These are phyloP conservation scores for Papilio gigon DNA, from an alignment of 2,888 invertebrate genomes.

Conservation along the genomic window DNA sequence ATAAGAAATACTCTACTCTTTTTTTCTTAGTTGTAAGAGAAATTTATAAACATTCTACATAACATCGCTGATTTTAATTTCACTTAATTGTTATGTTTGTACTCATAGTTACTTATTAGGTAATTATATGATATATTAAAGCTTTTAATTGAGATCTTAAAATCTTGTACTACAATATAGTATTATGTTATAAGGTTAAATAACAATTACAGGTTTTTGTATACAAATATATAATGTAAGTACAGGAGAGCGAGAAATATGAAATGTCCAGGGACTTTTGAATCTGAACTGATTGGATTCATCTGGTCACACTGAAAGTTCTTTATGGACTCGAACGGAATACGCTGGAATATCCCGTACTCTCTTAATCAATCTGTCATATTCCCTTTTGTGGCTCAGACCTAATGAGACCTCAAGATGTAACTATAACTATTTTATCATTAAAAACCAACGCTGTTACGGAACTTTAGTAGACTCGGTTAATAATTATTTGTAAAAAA, in stretches of 20 bases:
- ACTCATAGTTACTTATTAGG: too few relatives aligned
- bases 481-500: too few relatives aligned
- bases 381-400: neutral
- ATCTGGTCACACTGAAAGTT: neutral
- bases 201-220: constrained; percentile 1
- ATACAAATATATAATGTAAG: neutral
- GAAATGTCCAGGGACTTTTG: neutral
- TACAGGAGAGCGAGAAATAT: neutral
- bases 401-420: neutral
- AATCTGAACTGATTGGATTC: neutral
- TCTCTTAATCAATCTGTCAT: neutral
- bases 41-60: too few relatives aligned
- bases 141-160: too few relatives aligned
- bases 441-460: too few relatives aligned
- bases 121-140: too few relatives aligned
- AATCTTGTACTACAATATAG: too few relatives aligned
- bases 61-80: too few relatives aligned
- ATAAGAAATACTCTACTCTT: constrained; percentile 7
- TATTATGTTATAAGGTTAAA: too few relatives aligned
- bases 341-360: neutral
- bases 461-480: too few relatives aligned
- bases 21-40: too few relatives aligned
- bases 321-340: neutral
- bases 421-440: neutral
- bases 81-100: too few relatives aligned